These are phyloP conservation scores for Leucopsar rothschildi DNA, from an alignment of 2,113 vertebrate species.

Conservation along the genomic window DNA sequence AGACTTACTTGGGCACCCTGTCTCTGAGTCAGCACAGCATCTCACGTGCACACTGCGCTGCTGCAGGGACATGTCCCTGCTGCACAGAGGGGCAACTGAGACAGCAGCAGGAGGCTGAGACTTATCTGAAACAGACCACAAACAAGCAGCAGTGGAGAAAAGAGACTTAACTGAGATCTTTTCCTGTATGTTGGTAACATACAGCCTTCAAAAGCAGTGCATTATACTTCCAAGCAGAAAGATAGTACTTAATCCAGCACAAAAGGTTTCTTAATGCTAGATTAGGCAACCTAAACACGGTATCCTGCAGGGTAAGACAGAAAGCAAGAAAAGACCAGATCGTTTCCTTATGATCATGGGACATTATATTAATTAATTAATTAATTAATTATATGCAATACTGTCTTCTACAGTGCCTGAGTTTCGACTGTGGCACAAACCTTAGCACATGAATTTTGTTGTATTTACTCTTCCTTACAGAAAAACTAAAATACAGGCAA, in stretches of 20 bases:
- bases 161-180: neutral
- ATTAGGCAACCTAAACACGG: neutral
- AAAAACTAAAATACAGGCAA: neutral
- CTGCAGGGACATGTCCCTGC: neutral
- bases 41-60: neutral
- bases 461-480: neutral
- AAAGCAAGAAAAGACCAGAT: neutral
- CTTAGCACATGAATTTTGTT: neutral
- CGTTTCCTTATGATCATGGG: neutral
- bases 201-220: neutral
- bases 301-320: neutral
- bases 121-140: neutral
- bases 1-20: neutral
- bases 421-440: neutral
- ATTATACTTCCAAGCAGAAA: neutral
- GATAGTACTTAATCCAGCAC: neutral
- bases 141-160: neutral
- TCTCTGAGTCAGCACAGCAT: neutral
- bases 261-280: neutral
- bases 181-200: neutral
- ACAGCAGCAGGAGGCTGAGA: neutral
- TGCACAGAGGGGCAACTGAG: neutral
- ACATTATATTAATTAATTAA: neutral
- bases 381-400: neutral
- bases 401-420: neutral